These are phyloP conservation scores for Cherax quadricarinatus DNA, from an alignment of 1,140 invertebrate genomes.

Conservation along the genomic window DNA sequence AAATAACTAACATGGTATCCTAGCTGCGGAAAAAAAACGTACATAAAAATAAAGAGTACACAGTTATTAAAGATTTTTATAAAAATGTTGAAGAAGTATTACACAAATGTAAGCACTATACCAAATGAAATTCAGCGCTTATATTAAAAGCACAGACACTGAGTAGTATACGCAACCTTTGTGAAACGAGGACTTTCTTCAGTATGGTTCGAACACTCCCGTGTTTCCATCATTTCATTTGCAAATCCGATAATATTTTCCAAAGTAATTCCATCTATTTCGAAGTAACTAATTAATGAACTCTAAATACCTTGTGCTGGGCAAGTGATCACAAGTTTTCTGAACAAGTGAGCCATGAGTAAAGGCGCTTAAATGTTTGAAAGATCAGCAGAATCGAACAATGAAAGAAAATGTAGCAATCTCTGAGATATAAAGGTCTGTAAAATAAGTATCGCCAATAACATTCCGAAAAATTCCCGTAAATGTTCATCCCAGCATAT, in stretches of 20 bases:
- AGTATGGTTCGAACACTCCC: constrained; percentile 48
- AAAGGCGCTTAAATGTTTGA: not conserved
- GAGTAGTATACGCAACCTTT: constrained; percentile 14
- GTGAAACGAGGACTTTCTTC: constrained; percentile 35
- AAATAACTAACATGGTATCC: too few relatives aligned
- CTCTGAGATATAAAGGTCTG: constrained; percentile 1
- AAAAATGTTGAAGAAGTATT: too few relatives aligned
- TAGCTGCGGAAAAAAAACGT: too few relatives aligned
- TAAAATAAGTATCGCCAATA: constrained; percentile 18
- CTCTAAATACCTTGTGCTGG: constrained; percentile 54
- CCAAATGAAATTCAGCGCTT: not conserved
- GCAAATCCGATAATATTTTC: constrained; percentile 70
- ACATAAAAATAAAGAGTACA: too few relatives aligned
- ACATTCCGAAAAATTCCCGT: constrained; percentile 8
- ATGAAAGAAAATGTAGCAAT: not conserved
- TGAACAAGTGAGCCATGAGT: not conserved
- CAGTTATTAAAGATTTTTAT: too few relatives aligned
- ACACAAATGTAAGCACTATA: too few relatives aligned
- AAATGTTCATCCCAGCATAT: constrained; percentile 11
- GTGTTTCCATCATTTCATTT: constrained; percentile 60
- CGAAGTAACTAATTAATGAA: constrained; percentile 47
- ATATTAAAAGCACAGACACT: constrained; percentile 49
- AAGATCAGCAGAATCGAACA: not conserved
- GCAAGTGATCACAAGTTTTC: constrained; percentile 26
- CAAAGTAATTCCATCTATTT: constrained; percentile 48